Evolutionary conservation across 2,888 invertebrate species (phyloP), one percentile per base, ranked within the genome.

Genomic region (Asteroscopus sphinx): DNA sequence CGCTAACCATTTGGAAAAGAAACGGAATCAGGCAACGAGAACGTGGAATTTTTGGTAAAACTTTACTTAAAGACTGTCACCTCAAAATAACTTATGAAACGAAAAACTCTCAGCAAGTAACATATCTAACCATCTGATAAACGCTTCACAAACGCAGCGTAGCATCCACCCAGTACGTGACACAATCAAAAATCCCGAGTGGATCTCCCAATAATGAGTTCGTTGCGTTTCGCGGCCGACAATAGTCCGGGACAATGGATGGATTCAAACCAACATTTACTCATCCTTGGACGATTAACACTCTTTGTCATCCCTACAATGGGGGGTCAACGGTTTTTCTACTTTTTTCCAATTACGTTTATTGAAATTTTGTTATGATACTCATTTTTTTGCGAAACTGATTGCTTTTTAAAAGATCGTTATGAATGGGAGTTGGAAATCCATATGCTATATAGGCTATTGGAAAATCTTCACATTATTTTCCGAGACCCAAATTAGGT

Each of bases 121-220:
- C 3, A 26, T 2, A n/a, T n/a, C n/a, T n/a, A n/a, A 8, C 28
- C 9, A 12, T 0, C n/a, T 16, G 11, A 28, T 3, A 36, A 41
- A 33, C 16, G 26, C 11, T 7, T 4, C 6, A 41, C 35, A 75
- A 68, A 49, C 76, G 79, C 69, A n/a, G 68, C 79, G 69, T 61
- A 55, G 46, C 26, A 4, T 0, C 0, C 0, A 3, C 49, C 17
- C 16, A 76, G 80, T 86, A 79, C 68, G 82, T 77, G 62, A 67
- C 13, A 67, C 56, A 77, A 76, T 76, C 76, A 77, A 76, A 75
- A 77, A 74, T 77, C 73, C 72, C 48, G 72, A 78, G 76, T 73
- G 77, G 79, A 72, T 79, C 77, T 74, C 60, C 68, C 74, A 76
- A 80, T 86, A 86, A 87, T 87, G 83, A 86, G 85, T 86, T 79